phyloP scores from a whole-genome alignment of 2,113 vertebrate species.

The Origma solitaria region DNA sequence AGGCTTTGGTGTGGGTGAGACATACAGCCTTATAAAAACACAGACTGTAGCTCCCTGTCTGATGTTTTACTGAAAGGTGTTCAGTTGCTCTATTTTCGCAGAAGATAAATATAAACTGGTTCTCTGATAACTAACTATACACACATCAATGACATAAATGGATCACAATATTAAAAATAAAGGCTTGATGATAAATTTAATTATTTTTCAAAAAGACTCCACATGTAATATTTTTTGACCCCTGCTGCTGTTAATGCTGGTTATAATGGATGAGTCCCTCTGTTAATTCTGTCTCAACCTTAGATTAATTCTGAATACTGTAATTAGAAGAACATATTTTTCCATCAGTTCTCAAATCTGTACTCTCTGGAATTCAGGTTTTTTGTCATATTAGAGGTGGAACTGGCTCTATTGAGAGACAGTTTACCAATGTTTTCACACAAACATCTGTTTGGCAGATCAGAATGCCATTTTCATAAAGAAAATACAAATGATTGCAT shows the following conservation, averaged over 20 bases:
- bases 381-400: background rate
- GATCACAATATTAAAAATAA: conserved; percentile 14
- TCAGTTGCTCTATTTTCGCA: conserved; percentile 27
- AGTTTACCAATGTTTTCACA: background rate
- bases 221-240: background rate
- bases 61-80: conserved; percentile 13
- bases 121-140: background rate
- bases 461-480: background rate
- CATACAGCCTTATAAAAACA: conserved; percentile 31
- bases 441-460: background rate
- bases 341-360: background rate
- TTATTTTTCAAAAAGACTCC: conserved; percentile 3
- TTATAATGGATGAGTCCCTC: background rate
- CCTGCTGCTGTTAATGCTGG: background rate
- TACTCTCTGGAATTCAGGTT: background rate
- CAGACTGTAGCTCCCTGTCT: conserved; percentile 19
- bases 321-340: conserved; percentile 31
- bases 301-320: background rate
- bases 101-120: background rate
- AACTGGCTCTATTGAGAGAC: background rate
- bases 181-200: background rate
- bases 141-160: background rate
- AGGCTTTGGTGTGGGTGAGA: conserved; percentile 23
- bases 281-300: background rate
- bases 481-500: background rate